These are phyloP conservation scores for Labeo rohita DNA, from an alignment of 2,113 vertebrate genomes.

Conservation along the genomic window DNA sequence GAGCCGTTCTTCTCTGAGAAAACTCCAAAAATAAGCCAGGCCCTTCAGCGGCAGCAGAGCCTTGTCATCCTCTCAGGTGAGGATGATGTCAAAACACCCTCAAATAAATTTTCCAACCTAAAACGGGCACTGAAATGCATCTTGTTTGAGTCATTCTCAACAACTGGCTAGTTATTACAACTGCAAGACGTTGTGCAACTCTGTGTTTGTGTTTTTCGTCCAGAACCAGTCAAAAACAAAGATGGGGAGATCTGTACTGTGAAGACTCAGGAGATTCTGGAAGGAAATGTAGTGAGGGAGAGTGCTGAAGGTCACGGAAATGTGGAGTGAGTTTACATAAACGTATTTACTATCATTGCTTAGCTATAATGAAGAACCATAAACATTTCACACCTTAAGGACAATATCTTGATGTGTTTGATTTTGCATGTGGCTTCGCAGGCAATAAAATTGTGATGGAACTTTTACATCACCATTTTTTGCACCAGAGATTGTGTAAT, in stretches of 20 bases:
- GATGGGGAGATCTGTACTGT: slow-evolving; percentile 80
- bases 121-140: not conserved
- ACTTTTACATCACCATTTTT: not conserved
- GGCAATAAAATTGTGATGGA: not conserved
- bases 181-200: slow-evolving; percentile 3
- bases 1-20: slow-evolving; percentile 57
- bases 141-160: not conserved
- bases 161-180: not conserved
- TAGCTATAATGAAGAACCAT: not conserved
- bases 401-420: not conserved
- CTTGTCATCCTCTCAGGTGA: slow-evolving; percentile 76
- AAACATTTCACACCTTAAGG: not conserved
- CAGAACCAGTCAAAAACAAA: slow-evolving; percentile 70
- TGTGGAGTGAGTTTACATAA: slow-evolving; percentile 84
- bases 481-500: not conserved
- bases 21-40: slow-evolving; percentile 58
- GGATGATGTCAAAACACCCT: not conserved
- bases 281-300: slow-evolving; percentile 82
- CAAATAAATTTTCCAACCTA: not conserved
- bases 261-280: slow-evolving; percentile 86
- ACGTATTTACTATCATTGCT: not conserved
- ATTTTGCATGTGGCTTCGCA: not conserved
- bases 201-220: slow-evolving; percentile 44
- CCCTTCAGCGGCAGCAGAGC: slow-evolving; percentile 70
- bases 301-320: slow-evolving; percentile 88